Evolutionary conservation across 2,888 invertebrate genomes (phyloP), one percentile per base, ranked within the genome.

Genomic region (Nomada goodeniana): DNA sequence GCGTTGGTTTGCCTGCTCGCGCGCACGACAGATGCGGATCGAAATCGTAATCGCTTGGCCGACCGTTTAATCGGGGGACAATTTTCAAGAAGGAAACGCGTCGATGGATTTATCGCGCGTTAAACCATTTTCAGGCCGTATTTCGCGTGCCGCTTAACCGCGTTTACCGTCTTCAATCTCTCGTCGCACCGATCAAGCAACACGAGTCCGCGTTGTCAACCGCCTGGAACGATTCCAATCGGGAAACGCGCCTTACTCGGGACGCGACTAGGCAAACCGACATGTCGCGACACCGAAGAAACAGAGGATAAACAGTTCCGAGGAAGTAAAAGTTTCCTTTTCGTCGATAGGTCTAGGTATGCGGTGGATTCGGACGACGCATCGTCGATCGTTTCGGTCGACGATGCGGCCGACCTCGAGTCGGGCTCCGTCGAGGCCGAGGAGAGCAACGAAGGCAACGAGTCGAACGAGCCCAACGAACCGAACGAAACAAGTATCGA

Each of bases 321-420:
- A 2, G n/a, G n/a, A 9, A 18, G 1, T 63, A 13, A 70, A 44
- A 26, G 10, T 63, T 64, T 23, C 10, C 11, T 60, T 23, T 36
- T 36, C n/a, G n/a, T 72, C 83, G 72, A 63, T 86, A 92, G 92
- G 86, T 90, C 90, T 4, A 90, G 90, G 50, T 93, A 93, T 83
- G 85, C 89, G 59, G 87, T 91, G 57, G 93, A 93, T 71, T 93
- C 93, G 70, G 93, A 93, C 85, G 93, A 93, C 76, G 91, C 91
- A 9, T 93, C 93, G 75, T 93, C 93, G 70, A 89, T 93, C 15
- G 88, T 91, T 15, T 93, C 93, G 68, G 92, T 91, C 44, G 93
- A 92, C 76, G 93, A 91, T 9, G 92, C 92, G 70, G 92, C 91
- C 36, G 93, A 92, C 84, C 87, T 92, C 59, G 93, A 91, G 77